Conservation (phyloP, 37 sponge, comb jelly and placozoan species). For the Agelas oroides region DNA sequence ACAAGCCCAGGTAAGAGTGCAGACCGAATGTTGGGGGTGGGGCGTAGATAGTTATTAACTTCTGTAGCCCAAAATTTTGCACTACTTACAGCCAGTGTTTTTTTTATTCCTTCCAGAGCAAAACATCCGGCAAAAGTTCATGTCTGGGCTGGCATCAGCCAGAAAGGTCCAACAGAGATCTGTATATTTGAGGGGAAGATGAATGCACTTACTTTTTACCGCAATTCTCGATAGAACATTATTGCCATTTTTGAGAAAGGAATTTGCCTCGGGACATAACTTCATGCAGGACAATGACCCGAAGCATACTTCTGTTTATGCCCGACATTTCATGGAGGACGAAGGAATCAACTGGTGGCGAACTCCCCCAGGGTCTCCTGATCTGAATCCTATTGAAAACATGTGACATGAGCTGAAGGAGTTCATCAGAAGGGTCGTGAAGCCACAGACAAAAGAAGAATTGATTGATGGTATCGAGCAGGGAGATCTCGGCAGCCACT, state of each 20-base stretch:
- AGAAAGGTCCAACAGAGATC: background rate
- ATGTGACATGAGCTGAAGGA: conserved; percentile 35
- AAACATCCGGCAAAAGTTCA: conserved; percentile 28
- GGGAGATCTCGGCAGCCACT: background rate
- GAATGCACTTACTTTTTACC: background rate
- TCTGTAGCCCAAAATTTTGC: no score
- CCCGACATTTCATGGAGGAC: background rate
- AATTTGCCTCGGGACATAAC: conserved; percentile 6
- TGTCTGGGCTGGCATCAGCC: conserved; percentile 14
- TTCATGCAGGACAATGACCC: conserved; percentile 44
- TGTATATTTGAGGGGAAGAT: conserved; percentile 48
- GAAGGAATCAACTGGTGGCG: conserved; percentile 27
- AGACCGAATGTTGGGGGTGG: no score
- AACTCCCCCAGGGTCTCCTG: conserved; percentile 29
- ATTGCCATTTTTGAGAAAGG: conserved; percentile 15
- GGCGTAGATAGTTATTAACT: no score
- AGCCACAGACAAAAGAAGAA: conserved; percentile 20
- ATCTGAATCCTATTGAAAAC: conserved; percentile 39
- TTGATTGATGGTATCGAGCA: conserved; percentile 19
- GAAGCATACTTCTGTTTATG: conserved; percentile 20
- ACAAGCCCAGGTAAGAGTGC: no score
- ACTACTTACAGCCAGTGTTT: no score
- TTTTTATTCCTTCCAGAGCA: background rate
- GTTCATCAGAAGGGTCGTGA: conserved; percentile 22
- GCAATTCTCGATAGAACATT: background rate